Evolutionary conservation across 2,888 invertebrate genomes (phyloP).

Genomic region (Rhorus exstirpatorius): DNA sequence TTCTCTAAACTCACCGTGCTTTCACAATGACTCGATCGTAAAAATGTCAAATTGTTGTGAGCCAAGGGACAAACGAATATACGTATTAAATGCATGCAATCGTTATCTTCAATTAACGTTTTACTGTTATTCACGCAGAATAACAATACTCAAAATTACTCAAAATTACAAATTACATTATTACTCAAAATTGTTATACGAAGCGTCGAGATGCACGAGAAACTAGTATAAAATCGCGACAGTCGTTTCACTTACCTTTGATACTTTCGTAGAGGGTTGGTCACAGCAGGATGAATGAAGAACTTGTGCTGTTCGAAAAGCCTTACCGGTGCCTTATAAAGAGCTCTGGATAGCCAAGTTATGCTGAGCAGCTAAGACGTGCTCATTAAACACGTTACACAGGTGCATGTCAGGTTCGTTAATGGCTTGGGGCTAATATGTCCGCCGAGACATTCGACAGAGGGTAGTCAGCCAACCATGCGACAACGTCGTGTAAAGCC

Average conservation of each 20-base stretch:
- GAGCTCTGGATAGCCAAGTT: conserved; percentile 70
- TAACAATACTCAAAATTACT: too few species aligned
- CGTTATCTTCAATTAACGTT: too few species aligned
- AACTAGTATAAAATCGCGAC: background rate
- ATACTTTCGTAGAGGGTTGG: conserved; percentile 55
- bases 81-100: too few species aligned
- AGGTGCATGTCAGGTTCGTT: conserved; percentile 75
- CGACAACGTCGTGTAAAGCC: conserved; percentile 52
- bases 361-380: conserved; percentile 80
- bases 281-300: conserved; percentile 74
- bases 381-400: conserved; percentile 81
- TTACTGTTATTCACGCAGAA: too few species aligned
- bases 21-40: too few species aligned
- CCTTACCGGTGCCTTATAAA: conserved; percentile 76
- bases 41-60: too few species aligned
- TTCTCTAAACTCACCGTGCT: too few species aligned
- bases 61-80: too few species aligned
- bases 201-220: too few species aligned
- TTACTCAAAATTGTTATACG: too few species aligned
- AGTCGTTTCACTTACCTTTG: conserved; percentile 40
- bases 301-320: conserved; percentile 76
- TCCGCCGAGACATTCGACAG: conserved; percentile 67
- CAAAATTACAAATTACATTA: too few species aligned
- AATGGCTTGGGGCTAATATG: conserved; percentile 76
- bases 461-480: conserved; percentile 74